phyloP scores from a whole-genome alignment of 2,113 vertebrate species.

The Phalacrocorax carbo region DNA sequence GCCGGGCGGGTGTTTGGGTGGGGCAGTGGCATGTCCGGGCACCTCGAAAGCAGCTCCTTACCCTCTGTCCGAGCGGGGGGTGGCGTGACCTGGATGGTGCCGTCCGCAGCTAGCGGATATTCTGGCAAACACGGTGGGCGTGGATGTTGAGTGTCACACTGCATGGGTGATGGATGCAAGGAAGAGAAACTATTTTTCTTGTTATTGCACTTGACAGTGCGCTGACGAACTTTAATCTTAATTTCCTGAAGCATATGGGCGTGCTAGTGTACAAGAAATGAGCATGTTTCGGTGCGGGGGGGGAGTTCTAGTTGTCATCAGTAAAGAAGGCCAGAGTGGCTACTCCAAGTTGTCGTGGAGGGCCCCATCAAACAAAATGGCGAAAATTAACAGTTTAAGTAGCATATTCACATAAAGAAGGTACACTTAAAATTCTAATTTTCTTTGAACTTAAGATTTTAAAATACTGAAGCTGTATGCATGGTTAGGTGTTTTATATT shows the following conservation, averaged over 20 bases:
- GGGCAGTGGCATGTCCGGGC: accelerated
- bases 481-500: accelerated
- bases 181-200: accelerated
- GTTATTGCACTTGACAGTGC: accelerated
- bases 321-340: background rate
- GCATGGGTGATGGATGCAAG: accelerated
- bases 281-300: accelerated
- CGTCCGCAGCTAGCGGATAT: accelerated
- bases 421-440: accelerated
- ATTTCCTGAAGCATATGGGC: accelerated
- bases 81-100: no score
- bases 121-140: accelerated
- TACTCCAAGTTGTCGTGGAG: background rate
- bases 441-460: background rate
- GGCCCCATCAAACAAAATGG: background rate
- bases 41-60: background rate
- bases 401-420: background rate
- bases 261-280: accelerated
- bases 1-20: background rate
- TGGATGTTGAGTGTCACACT: accelerated
- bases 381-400: background rate
- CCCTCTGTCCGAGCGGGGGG: accelerated
- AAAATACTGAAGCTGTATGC: accelerated
- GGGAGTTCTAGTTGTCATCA: background rate
- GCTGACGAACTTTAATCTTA: accelerated